Evolutionary conservation across 2,888 invertebrate genomes (phyloP).

Genomic region (Ecdyonurus torrentis): DNA sequence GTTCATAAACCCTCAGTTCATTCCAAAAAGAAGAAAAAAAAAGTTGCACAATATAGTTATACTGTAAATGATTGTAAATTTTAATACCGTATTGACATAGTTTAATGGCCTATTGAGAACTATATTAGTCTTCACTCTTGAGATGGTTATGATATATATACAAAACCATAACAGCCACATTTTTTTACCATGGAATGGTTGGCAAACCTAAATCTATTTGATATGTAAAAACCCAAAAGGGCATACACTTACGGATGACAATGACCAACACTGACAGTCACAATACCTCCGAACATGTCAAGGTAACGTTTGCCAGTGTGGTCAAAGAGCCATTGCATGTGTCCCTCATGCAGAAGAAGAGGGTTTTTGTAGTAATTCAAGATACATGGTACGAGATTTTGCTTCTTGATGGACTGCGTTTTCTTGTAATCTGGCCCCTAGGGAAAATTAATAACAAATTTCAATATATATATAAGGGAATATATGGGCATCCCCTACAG

Average conservation of each 20-base stretch:
- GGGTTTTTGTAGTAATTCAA: conserved; percentile 66
- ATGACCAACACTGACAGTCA: conserved; percentile 93
- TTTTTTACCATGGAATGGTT: too few relatives aligned
- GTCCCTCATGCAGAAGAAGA: conserved; percentile 64
- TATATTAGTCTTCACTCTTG: too few relatives aligned
- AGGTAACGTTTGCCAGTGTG: conserved; percentile 71
- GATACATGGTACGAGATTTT: conserved; percentile 52
- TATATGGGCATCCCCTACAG: too few relatives aligned
- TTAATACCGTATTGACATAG: too few relatives aligned
- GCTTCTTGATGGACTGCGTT: conserved; percentile 38
- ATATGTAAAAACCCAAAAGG: neutral
- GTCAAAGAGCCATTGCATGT: conserved; percentile 89
- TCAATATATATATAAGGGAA: neutral
- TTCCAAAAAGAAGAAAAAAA: too few relatives aligned
- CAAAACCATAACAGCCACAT: too few relatives aligned
- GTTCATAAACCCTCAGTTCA: too few relatives aligned
- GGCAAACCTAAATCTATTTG: too few relatives aligned
- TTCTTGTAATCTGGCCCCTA: conserved; percentile 41
- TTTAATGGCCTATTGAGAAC: too few relatives aligned
- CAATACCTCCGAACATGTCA: conserved; percentile 93
- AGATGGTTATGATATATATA: too few relatives aligned
- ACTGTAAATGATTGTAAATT: too few relatives aligned
- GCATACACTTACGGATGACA: conserved; percentile 79
- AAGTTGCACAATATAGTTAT: too few relatives aligned
- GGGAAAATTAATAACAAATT: neutral